phyloP scores from a whole-genome alignment of 2,888 invertebrate genomes.

The Noctua fimbriata region DNA sequence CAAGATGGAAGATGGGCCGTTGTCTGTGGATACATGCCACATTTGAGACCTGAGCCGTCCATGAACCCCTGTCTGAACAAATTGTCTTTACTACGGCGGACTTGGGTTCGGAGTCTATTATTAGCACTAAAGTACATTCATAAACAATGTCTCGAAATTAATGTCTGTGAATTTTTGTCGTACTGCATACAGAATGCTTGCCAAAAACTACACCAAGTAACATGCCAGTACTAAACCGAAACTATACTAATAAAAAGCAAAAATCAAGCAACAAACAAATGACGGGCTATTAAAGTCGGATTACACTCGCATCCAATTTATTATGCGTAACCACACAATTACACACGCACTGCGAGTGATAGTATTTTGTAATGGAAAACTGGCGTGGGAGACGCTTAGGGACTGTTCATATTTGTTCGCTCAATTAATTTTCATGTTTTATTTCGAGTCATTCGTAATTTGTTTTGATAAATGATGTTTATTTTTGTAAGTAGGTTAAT shows the following conservation, averaged over 20 bases:
- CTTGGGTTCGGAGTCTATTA: too few relatives aligned
- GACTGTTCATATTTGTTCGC: background rate
- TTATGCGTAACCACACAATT: slow-evolving; percentile 30
- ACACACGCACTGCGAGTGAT: background rate
- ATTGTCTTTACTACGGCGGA: too few relatives aligned
- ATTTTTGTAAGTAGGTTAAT: background rate
- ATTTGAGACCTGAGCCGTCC: too few relatives aligned
- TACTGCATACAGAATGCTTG: background rate
- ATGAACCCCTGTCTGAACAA: too few relatives aligned
- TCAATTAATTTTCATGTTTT: background rate
- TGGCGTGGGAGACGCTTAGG: slow-evolving; percentile 30
- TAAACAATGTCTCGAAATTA: background rate
- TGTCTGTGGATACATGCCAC: too few relatives aligned
- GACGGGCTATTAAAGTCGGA: slow-evolving; percentile 22
- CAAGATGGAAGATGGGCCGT: too few relatives aligned
- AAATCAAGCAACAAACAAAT: slow-evolving; percentile 26
- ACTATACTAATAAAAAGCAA: background rate
- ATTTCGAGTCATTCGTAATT: background rate
- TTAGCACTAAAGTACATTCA: background rate
- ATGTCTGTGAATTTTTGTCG: background rate
- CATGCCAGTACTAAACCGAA: too few relatives aligned
- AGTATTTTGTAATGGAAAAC: slow-evolving; percentile 66
- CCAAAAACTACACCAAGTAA: background rate
- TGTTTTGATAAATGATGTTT: background rate
- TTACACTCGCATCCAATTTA: slow-evolving; percentile 31